These are phyloP conservation scores for Manduca sexta DNA, from an alignment of 1,140 invertebrate species.

Conservation along the genomic window DNA sequence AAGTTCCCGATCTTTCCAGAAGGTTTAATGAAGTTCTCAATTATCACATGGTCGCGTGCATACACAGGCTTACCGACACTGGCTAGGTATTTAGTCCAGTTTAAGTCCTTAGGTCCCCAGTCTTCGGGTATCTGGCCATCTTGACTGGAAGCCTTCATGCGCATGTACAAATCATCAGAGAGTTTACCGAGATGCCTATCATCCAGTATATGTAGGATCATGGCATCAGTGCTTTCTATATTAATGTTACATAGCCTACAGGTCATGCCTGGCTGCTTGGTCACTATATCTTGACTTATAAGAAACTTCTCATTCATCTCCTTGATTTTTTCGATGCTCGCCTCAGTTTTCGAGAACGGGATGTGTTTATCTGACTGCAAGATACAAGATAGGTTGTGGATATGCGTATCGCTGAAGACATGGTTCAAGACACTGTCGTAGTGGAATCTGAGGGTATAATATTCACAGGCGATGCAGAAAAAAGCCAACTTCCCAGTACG, in stretches of 20 bases:
- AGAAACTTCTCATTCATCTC: constrained; percentile 57
- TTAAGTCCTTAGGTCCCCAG: constrained; percentile 58
- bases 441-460: constrained; percentile 59
- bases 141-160: constrained; percentile 38
- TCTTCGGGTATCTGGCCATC: constrained; percentile 51
- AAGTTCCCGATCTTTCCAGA: constrained; percentile 58
- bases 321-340: constrained; percentile 46
- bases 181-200: constrained; percentile 54
- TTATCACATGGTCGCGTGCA: constrained; percentile 51
- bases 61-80: constrained; percentile 53
- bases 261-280: constrained; percentile 21
- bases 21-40: constrained; percentile 63
- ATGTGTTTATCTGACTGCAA: constrained; percentile 54
- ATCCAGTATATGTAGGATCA: constrained; percentile 54
- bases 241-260: constrained; percentile 45
- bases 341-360: constrained; percentile 31
- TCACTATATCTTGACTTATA: constrained; percentile 34
- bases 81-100: constrained; percentile 59
- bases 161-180: constrained; percentile 53
- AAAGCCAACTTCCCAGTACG: constrained; percentile 61
- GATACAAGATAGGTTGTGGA: constrained; percentile 55
- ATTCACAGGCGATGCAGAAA: constrained; percentile 63
- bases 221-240: constrained; percentile 39
- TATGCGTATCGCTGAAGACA: constrained; percentile 57
- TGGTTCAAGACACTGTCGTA: constrained; percentile 63